Evolutionary conservation across 2,113 vertebrate species (phyloP).

Genomic region (Sebastes schlegelii): DNA sequence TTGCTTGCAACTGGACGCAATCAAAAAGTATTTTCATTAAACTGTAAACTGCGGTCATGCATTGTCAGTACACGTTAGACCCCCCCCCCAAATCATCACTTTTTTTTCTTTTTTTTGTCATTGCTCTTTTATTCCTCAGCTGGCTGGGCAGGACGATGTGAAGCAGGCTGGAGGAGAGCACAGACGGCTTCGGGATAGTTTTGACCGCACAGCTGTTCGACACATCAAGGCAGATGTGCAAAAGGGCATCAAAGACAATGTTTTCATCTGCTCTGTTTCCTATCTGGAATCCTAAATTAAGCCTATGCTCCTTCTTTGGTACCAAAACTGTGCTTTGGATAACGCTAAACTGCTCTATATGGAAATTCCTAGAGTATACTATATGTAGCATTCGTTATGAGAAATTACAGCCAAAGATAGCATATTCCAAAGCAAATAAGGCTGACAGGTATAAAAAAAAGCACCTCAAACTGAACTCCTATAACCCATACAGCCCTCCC

Average conservation of each 20-base stretch:
- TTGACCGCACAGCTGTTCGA: conserved; percentile 33
- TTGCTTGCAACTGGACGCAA: background rate
- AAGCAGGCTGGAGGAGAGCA: conserved; percentile 7
- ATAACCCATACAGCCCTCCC: conserved; percentile 1
- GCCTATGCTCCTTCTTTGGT: background rate
- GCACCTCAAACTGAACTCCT: conserved; percentile 25
- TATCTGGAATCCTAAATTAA: background rate
- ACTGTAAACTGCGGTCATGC: background rate
- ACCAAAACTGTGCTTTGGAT: background rate
- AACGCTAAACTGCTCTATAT: background rate
- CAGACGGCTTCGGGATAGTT: conserved; percentile 19
- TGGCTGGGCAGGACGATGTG: background rate
- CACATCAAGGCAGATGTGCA: conserved; percentile 38
- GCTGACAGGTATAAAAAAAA: conserved; percentile 8
- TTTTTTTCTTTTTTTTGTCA: background rate
- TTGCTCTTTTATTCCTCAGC: background rate
- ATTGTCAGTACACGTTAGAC: background rate
- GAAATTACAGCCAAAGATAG: background rate
- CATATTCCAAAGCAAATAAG: conserved; percentile 25
- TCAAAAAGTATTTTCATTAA: background rate
- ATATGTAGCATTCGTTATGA: background rate
- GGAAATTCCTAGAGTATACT: background rate
- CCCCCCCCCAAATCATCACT: background rate
- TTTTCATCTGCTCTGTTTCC: background rate
- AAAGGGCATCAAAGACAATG: conserved; percentile 14